Percentiles rank a stretch among this genome's conserved stretches.
These are phyloP conservation scores for Meandrusa payeni DNA, from an alignment of 2,888 invertebrate genomes.

Conservation along the genomic window DNA sequence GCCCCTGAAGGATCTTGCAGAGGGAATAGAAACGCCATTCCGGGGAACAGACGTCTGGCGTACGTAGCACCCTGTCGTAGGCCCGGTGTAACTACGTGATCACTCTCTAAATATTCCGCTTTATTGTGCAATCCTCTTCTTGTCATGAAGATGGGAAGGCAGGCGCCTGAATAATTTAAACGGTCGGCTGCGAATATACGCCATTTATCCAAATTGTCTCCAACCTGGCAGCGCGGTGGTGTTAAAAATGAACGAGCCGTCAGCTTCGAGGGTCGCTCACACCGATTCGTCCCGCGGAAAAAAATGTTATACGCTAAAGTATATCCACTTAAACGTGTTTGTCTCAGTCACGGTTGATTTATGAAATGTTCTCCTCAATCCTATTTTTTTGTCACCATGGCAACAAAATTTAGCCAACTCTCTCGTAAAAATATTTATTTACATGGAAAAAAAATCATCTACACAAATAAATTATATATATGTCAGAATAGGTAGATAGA, in stretches of 20 bases:
- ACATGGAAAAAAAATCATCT: too few relatives aligned
- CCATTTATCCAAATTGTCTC: slow-evolving; percentile 76
- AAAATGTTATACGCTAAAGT: slow-evolving; percentile 38
- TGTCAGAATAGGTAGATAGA: too few relatives aligned
- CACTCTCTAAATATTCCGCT: slow-evolving; percentile 74
- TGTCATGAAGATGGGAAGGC: slow-evolving; percentile 65
- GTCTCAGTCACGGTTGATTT: slow-evolving; percentile 43
- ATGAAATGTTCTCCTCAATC: slow-evolving; percentile 25
- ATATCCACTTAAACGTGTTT: slow-evolving; percentile 42
- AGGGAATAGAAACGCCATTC: slow-evolving; percentile 49
- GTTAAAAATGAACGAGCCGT: slow-evolving; percentile 69
- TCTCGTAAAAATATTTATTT: too few relatives aligned
- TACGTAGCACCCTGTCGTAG: slow-evolving; percentile 48
- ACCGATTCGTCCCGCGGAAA: slow-evolving; percentile 45
- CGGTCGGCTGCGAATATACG: slow-evolving; percentile 56
- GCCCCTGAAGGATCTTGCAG: slow-evolving; percentile 39
- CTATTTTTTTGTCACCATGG: slow-evolving; percentile 8
- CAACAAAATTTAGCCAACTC: not conserved
- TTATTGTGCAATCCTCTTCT: slow-evolving; percentile 69
- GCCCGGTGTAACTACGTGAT: slow-evolving; percentile 57
- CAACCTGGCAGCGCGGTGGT: slow-evolving; percentile 46
- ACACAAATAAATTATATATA: too few relatives aligned
- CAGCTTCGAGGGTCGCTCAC: slow-evolving; percentile 48
- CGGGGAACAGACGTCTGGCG: slow-evolving; percentile 35
- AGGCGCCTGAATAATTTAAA: slow-evolving; percentile 70